Evolutionary conservation across 2,888 invertebrate genomes (phyloP).

Genomic region (Colostygia pectinataria): DNA sequence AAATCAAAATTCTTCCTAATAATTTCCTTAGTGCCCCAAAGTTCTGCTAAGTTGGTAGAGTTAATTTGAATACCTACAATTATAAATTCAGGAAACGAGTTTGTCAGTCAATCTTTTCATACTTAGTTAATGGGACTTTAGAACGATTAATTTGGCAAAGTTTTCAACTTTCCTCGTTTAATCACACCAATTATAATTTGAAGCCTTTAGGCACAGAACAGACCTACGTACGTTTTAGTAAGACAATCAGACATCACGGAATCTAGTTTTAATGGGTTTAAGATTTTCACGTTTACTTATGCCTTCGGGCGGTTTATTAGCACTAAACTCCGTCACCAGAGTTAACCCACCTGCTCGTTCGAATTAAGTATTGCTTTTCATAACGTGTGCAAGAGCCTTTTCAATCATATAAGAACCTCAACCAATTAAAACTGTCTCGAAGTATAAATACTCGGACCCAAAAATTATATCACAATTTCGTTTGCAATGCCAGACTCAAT

Average conservation of each 20-base stretch:
- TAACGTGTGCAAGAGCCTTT: background rate
- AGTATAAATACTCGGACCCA: no score
- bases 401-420: background rate
- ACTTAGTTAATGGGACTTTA: constrained; percentile 30
- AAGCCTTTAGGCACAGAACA: constrained; percentile 8
- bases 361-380: no score
- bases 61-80: constrained; percentile 26
- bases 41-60: constrained; percentile 6
- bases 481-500: constrained; percentile 20
- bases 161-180: constrained; percentile 40
- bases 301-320: no score
- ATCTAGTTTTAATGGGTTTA: no score
- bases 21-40: constrained; percentile 4
- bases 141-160: constrained; percentile 41
- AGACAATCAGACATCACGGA: background rate
- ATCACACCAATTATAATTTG: constrained; percentile 26
- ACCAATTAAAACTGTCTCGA: background rate
- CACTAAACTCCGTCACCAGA: no score
- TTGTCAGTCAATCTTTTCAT: constrained; percentile 26
- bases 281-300: no score
- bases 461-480: no score
- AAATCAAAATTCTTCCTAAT: background rate
- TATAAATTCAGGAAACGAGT: constrained; percentile 18
- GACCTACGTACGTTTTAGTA: constrained; percentile 9
- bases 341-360: no score